These are phyloP conservation scores for Austrofundulus limnaeus DNA, from an alignment of 2,113 vertebrate species.

Conservation along the genomic window DNA sequence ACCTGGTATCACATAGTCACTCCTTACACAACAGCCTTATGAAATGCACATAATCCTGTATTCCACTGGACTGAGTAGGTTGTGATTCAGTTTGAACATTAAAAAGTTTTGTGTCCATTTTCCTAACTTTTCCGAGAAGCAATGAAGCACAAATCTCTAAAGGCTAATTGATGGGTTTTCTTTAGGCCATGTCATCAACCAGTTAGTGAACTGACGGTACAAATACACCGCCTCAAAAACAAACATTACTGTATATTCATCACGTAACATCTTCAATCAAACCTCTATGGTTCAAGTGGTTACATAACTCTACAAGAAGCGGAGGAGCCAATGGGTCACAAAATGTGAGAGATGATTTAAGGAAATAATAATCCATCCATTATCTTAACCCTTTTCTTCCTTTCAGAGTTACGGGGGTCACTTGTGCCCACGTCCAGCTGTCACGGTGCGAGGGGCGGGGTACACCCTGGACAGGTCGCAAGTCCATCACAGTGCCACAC, in stretches of 20 bases:
- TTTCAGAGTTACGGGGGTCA: too few relatives aligned
- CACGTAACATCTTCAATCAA: slow-evolving; percentile 4
- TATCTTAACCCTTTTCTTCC: too few relatives aligned
- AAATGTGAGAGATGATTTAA: slow-evolving; percentile 14
- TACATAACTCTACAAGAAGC: slow-evolving; percentile 8
- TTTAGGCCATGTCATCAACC: background rate
- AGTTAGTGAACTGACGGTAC: background rate
- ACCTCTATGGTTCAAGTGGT: background rate
- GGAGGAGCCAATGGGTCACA: slow-evolving; percentile 10
- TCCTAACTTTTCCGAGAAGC: background rate
- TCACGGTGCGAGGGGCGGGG: too few relatives aligned
- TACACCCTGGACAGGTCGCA: too few relatives aligned
- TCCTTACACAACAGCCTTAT: too few relatives aligned
- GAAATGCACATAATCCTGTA: too few relatives aligned
- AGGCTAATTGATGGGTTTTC: background rate
- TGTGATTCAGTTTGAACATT: background rate
- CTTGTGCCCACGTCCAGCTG: too few relatives aligned
- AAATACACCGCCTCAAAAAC: background rate
- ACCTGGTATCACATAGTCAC: too few relatives aligned
- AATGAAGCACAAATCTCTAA: background rate
- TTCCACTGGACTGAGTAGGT: background rate
- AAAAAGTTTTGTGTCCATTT: background rate
- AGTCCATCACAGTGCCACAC: too few relatives aligned
- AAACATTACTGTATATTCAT: too few relatives aligned
- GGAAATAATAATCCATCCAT: slow-evolving; percentile 14